Evolutionary conservation across 2,888 invertebrate species (phyloP), one percentile per base, ranked within the genome.

Genomic region (Platerodrilus igneus): DNA sequence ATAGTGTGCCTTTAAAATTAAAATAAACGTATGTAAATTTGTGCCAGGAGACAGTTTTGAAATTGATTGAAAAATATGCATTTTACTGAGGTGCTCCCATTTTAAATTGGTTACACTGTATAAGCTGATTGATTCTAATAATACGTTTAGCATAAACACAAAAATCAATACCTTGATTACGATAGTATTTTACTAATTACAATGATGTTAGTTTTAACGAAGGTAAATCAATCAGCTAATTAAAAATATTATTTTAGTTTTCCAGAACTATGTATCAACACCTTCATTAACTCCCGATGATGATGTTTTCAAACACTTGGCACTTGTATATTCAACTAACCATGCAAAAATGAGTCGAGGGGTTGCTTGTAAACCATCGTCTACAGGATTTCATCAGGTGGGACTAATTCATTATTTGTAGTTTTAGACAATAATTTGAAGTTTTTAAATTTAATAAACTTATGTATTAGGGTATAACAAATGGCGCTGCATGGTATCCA

Each of bases 401-500:
- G n/a, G n/a, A n/a, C n/a, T n/a, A 57, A 50, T 23, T 31, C 8
- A 22, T 19, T 15, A 4, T 22, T 11, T 5, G 16, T 11, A 10
- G 9, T 15, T 8, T 25, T 9, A 30, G 10, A 17, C 31, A 26
- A 27, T 22, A n/a, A n/a, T n/a, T n/a, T n/a, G n/a, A n/a, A n/a
- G n/a, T n/a, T n/a, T n/a, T n/a, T n/a, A n/a, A n/a, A 8, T 17
- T 31, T 17, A 23, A 26, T 20, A 19, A 17, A 23, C 13, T n/a
- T 22, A 5, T 22, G 13, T 45, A 53, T 30, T 25, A 90, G 64
- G 95, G 95, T 6, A 93, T 93, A 52, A 93, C 92, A 2, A 95
- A 95, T 60, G 94, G 94, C 3, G 94, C 94, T 1, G 87, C 86
- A 37, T 93, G 92, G 92, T 93, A 92, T 66, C 87, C 89, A 0